phyloP scores from a whole-genome alignment of 1,140 invertebrate species.

The Achatina immaculata region DNA sequence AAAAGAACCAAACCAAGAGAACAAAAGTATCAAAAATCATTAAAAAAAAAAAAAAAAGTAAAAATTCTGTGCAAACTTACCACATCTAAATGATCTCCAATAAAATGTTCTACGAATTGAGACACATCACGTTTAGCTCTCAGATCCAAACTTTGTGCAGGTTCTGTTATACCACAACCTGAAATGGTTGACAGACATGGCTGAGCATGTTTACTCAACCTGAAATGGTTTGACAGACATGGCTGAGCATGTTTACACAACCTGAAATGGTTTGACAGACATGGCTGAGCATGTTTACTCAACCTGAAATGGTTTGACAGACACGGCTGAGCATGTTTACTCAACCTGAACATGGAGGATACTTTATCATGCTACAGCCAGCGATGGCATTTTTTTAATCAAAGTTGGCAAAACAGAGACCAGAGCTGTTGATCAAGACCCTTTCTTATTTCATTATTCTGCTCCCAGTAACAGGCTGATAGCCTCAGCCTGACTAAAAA shows the following conservation, averaged over 20 bases:
- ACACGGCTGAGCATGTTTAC: background rate
- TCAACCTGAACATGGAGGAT: too few relatives aligned
- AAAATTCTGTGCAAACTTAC: conserved; percentile 50
- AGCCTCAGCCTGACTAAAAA: too few relatives aligned
- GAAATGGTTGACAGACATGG: conserved; percentile 31
- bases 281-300: background rate
- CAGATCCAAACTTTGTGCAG: conserved; percentile 43
- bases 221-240: conserved; percentile 11
- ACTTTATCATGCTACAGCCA: too few relatives aligned
- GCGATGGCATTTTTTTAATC: too few relatives aligned
- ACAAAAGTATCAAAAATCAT: too few relatives aligned
- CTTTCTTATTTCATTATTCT: too few relatives aligned
- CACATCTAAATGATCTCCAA: conserved; percentile 61
- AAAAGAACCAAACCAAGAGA: too few relatives aligned
- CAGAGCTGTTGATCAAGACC: too few relatives aligned
- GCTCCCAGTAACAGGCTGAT: too few relatives aligned
- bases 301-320: conserved; percentile 12
- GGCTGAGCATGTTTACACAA: background rate
- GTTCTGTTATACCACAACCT: conserved; percentile 59
- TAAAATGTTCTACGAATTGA: conserved; percentile 55
- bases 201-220: background rate
- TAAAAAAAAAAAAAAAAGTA: background rate
- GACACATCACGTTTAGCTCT: conserved; percentile 60
- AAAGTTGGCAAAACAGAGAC: too few relatives aligned
- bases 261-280: conserved; percentile 14